Conservation (phyloP, 2,888 invertebrate species). For the Pseudolycoriella hygida region DNA sequence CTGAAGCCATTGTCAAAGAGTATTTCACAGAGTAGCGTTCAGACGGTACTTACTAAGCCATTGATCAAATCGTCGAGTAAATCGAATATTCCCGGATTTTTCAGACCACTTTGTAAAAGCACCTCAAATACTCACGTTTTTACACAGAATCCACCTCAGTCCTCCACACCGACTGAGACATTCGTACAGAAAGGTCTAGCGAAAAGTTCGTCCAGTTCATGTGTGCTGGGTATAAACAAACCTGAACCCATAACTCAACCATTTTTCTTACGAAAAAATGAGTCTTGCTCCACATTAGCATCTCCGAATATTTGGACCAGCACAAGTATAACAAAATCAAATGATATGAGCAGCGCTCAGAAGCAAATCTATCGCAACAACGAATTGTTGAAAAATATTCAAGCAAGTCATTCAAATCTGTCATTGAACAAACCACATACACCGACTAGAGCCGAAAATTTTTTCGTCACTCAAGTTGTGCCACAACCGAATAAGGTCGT, state of each 20-base stretch:
- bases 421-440: slow-evolving; percentile 10
- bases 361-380: background rate
- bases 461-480: slow-evolving; percentile 7
- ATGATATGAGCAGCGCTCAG: background rate
- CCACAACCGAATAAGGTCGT: slow-evolving; percentile 5
- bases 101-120: slow-evolving; percentile 26
- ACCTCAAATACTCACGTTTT: slow-evolving; percentile 23
- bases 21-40: slow-evolving; percentile 24
- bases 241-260: slow-evolving; percentile 14
- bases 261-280: slow-evolving; percentile 11
- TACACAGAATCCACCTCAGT: background rate
- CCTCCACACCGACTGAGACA: background rate
- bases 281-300: background rate
- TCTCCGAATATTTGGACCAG: background rate
- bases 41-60: slow-evolving; percentile 11
- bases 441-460: slow-evolving; percentile 3
- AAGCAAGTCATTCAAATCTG: background rate
- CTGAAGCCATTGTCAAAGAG: slow-evolving; percentile 20
- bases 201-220: slow-evolving; percentile 28
- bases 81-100: slow-evolving; percentile 27
- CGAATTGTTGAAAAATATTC: background rate
- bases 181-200: slow-evolving; percentile 15
- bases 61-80: slow-evolving; percentile 19
- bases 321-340: background rate
- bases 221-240: slow-evolving; percentile 12